A percentile compares a stretch with the other conserved stretches of the same genome.
These are phyloP conservation scores for Leptodirus hochenwartii DNA, from an alignment of 2,888 invertebrate species.

Conservation along the genomic window DNA sequence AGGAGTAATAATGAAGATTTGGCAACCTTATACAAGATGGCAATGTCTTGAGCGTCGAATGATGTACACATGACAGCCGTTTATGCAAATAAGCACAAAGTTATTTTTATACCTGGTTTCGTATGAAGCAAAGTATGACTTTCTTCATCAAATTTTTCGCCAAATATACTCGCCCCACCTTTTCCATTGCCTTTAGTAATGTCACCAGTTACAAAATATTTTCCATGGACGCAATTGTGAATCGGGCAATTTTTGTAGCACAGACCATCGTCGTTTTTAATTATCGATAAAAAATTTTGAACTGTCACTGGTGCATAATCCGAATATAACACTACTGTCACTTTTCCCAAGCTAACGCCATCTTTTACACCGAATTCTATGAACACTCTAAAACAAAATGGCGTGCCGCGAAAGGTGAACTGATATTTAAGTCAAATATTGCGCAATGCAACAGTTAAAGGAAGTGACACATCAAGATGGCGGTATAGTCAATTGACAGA, in stretches of 20 bases:
- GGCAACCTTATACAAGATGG: too few species aligned
- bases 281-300: constrained; percentile 25
- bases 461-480: too few species aligned
- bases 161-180: constrained; percentile 32
- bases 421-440: not conserved
- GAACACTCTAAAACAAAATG: constrained; percentile 22
- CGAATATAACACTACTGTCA: constrained; percentile 24
- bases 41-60: too few species aligned
- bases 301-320: constrained; percentile 26
- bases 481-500: too few species aligned
- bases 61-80: not conserved
- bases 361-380: constrained; percentile 23
- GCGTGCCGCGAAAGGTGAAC: too few species aligned
- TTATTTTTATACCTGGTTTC: constrained; percentile 22
- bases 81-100: constrained; percentile 1
- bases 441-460: too few species aligned
- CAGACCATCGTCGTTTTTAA: constrained; percentile 17
- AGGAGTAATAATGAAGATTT: too few species aligned
- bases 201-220: constrained; percentile 35
- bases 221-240: constrained; percentile 29
- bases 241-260: constrained; percentile 24
- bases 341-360: constrained; percentile 21
- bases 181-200: constrained; percentile 30
- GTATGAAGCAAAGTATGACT: constrained; percentile 28
- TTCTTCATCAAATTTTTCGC: constrained; percentile 28